These are phyloP conservation scores for Felis chaus DNA, from an alignment of 2,113 vertebrate genomes.

Conservation along the genomic window DNA sequence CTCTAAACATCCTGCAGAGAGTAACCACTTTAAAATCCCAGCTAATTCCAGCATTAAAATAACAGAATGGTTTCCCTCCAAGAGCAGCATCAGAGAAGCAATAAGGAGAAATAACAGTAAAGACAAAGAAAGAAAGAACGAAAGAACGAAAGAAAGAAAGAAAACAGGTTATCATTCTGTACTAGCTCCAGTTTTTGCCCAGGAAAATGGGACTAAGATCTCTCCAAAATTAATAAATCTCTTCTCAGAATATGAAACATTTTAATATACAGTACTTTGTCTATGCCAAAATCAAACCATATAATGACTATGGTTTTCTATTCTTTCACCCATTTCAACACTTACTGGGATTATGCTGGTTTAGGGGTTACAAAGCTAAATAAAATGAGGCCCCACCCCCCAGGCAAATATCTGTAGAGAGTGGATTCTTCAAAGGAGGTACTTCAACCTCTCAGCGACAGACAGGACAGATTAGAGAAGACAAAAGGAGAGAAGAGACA, in stretches of 20 bases:
- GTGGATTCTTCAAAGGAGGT: background rate
- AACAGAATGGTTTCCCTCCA: background rate
- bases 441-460: background rate
- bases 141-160: background rate
- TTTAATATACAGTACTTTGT: background rate
- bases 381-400: background rate
- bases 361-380: background rate
- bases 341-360: background rate
- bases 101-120: background rate
- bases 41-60: slow-evolving; percentile 8
- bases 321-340: background rate
- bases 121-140: background rate
- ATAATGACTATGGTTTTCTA: background rate
- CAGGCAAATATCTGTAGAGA: background rate
- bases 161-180: background rate
- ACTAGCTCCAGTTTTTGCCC: background rate
- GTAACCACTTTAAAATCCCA: background rate
- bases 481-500: background rate
- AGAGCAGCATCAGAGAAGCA: background rate
- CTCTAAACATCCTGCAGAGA: background rate
- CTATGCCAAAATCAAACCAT: background rate
- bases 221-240: slow-evolving; percentile 32
- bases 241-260: background rate
- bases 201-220: background rate
- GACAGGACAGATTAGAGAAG: background rate